Evolutionary conservation across 2,113 vertebrate genomes (phyloP), one percentile per base, ranked within the genome.

Genomic region (Calypte anna): DNA sequence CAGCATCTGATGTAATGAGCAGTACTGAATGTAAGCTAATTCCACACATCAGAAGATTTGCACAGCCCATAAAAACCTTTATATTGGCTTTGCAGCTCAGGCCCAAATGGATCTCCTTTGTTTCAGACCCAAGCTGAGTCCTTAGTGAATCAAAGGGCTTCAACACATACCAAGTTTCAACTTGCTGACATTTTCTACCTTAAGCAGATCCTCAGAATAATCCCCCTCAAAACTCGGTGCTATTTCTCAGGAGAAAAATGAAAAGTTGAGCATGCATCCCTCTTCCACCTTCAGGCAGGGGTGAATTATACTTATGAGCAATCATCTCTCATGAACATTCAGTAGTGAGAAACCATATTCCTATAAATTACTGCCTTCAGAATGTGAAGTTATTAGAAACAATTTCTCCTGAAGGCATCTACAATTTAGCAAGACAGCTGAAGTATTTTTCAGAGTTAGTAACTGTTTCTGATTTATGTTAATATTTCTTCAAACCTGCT

Each of bases 401-500:
- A 6, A 8, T 8, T 9, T 61, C 57, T 85, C 59, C 51, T 50
- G n/a, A 15, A 75, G 18, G 12, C 27, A 84, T 23, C 54, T 88
- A 64, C 73, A 64, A 20, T 44, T 70, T 28, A 61, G 43, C 28
- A 62, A 83, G n/a, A 62, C 40, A 50, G 6, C 13, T 38, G 2
- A n/a, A 76, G 23, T 24, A 61, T 36, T 61, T 51, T 50, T 61
- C 44, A 48, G 40, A 9, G 58, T 77, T 70, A 91, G n/a, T 20
- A 55, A 40, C 40, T 40, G 61, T 63, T 91, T 81, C 62, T 44
- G 36, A 85, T 75, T 21, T 28, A 59, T 9, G 14, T 30, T 55
- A 91, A 1, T 58, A 50, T 91, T 53, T 84, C 74, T 83, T 82
- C 98, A 96, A 94, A 98, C 98, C 98, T 98, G 98, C 96, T 97